phyloP scores from a whole-genome alignment of 2,113 vertebrate species.

The Pangasianodon hypophthalmus region DNA sequence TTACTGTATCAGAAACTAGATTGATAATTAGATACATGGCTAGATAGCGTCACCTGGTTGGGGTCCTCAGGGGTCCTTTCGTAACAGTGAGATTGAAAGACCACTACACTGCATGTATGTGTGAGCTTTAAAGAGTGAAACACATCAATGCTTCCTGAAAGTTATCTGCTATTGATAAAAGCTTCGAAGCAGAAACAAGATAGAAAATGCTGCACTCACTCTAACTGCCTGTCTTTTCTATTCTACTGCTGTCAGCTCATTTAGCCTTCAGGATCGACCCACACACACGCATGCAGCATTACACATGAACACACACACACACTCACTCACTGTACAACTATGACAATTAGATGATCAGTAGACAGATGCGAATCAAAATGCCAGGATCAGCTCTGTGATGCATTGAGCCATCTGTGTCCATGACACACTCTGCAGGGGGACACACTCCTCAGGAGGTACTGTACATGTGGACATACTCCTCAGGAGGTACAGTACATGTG shows the following conservation, averaged over 20 bases:
- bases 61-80: neutral
- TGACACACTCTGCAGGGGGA: neutral
- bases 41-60: neutral
- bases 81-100: neutral
- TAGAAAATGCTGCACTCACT: neutral
- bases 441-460: neutral
- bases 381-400: neutral
- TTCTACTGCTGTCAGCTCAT: conserved; percentile 6
- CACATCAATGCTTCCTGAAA: neutral
- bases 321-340: neutral
- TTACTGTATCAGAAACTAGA: neutral
- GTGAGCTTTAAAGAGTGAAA: neutral
- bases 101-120: neutral
- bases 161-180: neutral
- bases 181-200: neutral
- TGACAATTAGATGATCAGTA: neutral
- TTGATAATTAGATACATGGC: neutral
- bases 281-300: neutral
- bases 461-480: neutral
- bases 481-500: neutral
- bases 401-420: neutral
- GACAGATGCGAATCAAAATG: neutral
- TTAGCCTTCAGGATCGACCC: neutral
- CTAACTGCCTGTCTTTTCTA: conserved; percentile 9
- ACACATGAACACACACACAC: neutral